Base-by-base conservation (phyloP, 2,888 invertebrate species). In the Scaptomyza reducta region DNA sequence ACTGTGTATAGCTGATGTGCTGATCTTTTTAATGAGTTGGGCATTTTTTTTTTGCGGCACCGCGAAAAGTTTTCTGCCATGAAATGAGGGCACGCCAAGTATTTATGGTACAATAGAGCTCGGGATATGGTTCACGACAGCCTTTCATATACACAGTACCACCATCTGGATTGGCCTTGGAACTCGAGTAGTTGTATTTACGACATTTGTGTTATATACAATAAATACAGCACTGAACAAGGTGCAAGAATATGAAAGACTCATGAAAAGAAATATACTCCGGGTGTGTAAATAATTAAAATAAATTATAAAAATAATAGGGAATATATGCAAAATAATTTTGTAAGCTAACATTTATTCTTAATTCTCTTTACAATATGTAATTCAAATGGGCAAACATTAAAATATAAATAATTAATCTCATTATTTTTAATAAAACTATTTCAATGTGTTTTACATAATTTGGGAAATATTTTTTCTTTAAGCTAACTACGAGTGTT, bases 21-120 rank as follows among this genome's bases (percentile, higher is more conserved):
- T 85, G 87, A 82, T 82, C 85, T 85, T 85, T 82, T 82, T 82
- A 82, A 82, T 82, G 87, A 82, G 87, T 85, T 85, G 86, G 79
- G 79, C 61, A 78, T 69, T 40, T 40, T 40, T 38, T 40, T 38
- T 38, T 72, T 79, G 65, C 60, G 62, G 81, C 79, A 31, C 50
- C 63, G 79, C 72, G 76, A 85, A 81, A 87, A 85, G 72, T 81
- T 81, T 81, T 80, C 56, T 65, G 76, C 68, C 87, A 53, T 79
- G 73, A 82, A 82, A 87, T 76, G 70, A 82, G 87, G 87, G 57
- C 77, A 33, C 63, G 44, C 42, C 58, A 56, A 58, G 81, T 79
- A 70, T 81, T 85, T 82, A 79, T 85, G 63, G 63, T 62, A 16
- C 55, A 46, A 40, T 60, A 35, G 38, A 64, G 63, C 54, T 45